These are phyloP conservation scores for Antheraea assamensis DNA, from an alignment of 2,888 invertebrate species.

Conservation along the genomic window DNA sequence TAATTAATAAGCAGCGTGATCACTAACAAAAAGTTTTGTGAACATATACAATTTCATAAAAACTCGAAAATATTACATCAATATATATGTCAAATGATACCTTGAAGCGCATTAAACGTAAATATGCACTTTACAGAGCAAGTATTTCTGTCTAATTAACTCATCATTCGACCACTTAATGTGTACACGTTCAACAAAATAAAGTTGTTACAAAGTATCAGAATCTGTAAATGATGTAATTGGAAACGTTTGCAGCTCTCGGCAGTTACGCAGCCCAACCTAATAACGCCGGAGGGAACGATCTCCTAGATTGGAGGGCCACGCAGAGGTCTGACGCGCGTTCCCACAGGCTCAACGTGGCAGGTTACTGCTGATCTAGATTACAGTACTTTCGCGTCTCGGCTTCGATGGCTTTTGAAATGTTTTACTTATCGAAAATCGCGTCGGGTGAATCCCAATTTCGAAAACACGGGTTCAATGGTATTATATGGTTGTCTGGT, in stretches of 20 bases:
- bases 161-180: background rate
- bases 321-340: constrained; percentile 17
- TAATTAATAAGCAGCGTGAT: no score
- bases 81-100: background rate
- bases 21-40: no score
- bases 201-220: background rate
- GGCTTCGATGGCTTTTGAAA: background rate
- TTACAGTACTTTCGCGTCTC: constrained; percentile 30
- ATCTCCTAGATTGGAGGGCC: constrained; percentile 44
- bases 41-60: no score
- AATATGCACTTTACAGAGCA: background rate
- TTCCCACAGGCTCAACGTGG: constrained; percentile 24
- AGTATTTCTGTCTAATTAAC: background rate
- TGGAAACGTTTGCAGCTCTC: constrained; percentile 9
- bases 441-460: background rate
- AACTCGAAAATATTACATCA: background rate
- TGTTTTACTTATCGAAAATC: constrained; percentile 3
- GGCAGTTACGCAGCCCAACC: constrained; percentile 27
- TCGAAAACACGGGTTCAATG: background rate
- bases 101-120: background rate
- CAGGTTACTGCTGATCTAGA: constrained; percentile 30
- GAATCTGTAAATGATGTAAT: constrained; percentile 10
- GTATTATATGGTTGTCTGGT: background rate
- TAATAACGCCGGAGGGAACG: constrained; percentile 33
- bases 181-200: background rate